Percentiles rank a stretch among this genome's conserved stretches.
These are phyloP conservation scores for Heliconius erato DNA, from an alignment of 2,888 invertebrate genomes.

Conservation along the genomic window DNA sequence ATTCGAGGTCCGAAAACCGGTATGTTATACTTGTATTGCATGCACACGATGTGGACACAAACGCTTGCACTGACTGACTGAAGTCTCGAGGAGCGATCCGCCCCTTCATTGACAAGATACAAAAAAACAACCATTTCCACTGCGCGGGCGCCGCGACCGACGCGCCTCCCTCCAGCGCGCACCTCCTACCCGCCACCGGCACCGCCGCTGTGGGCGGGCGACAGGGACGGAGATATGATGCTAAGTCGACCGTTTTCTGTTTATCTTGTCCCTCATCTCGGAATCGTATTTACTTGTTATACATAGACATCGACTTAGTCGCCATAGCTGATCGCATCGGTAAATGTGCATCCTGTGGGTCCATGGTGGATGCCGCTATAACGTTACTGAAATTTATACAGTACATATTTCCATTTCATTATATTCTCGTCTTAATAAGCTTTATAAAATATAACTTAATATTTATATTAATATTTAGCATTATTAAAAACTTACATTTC, in stretches of 20 bases:
- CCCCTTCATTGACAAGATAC: slow-evolving; percentile 84
- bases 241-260: slow-evolving; percentile 71
- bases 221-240: slow-evolving; percentile 66
- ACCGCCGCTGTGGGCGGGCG: slow-evolving; percentile 55
- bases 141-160: slow-evolving; percentile 61
- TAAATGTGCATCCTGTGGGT: slow-evolving; percentile 70
- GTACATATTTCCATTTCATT: too few species aligned
- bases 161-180: slow-evolving; percentile 60
- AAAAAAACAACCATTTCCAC: slow-evolving; percentile 81
- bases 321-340: slow-evolving; percentile 76
- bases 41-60: slow-evolving; percentile 67
- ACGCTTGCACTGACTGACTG: slow-evolving; percentile 69
- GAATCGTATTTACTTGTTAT: slow-evolving; percentile 69
- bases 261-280: slow-evolving; percentile 82
- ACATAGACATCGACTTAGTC: slow-evolving; percentile 65
- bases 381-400: background rate
- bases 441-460: background rate
- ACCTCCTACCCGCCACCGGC: slow-evolving; percentile 66
- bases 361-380: slow-evolving; percentile 1
- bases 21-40: slow-evolving; percentile 59
- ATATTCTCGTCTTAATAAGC: background rate
- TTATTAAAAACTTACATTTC: background rate
- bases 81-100: slow-evolving; percentile 70
- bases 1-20: slow-evolving; percentile 55
- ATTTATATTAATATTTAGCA: background rate